Conservation (phyloP, 2,888 invertebrate genomes). For the Latheticus oryzae region DNA sequence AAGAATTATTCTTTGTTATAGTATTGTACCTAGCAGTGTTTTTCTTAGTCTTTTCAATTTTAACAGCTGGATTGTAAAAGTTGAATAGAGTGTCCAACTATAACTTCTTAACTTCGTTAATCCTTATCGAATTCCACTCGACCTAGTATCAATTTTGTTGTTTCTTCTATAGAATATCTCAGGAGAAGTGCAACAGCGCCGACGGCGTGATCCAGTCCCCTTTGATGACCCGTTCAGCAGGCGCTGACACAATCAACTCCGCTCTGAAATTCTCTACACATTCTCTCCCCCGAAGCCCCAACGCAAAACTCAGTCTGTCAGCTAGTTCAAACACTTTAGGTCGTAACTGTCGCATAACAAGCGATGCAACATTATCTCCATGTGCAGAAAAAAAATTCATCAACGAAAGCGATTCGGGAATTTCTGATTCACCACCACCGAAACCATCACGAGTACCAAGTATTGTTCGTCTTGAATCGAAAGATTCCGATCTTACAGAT, state of each 20-base stretch:
- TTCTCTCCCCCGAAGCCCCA: slow-evolving; percentile 68
- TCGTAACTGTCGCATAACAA: slow-evolving; percentile 70
- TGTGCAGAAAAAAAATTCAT: slow-evolving; percentile 72
- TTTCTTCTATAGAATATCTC: slow-evolving; percentile 56
- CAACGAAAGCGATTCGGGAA: slow-evolving; percentile 67
- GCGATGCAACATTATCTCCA: slow-evolving; percentile 70
- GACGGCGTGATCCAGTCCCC: slow-evolving; percentile 75
- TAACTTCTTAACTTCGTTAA: too few species aligned
- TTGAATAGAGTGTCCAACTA: too few species aligned
- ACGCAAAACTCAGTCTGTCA: slow-evolving; percentile 68
- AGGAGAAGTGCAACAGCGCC: slow-evolving; percentile 76
- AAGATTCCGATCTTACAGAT: slow-evolving; percentile 58
- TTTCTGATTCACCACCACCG: slow-evolving; percentile 67
- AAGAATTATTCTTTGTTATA: too few species aligned
- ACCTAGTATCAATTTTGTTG: too few species aligned
- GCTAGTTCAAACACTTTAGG: slow-evolving; percentile 65
- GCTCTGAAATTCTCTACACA: slow-evolving; percentile 69
- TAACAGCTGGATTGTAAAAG: too few species aligned
- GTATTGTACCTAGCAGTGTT: too few species aligned
- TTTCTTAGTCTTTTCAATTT: too few species aligned
- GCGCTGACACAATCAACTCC: slow-evolving; percentile 57
- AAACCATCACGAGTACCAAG: slow-evolving; percentile 76
- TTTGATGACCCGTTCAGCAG: slow-evolving; percentile 65
- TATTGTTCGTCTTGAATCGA: slow-evolving; percentile 61
- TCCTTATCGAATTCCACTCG: too few species aligned